Conservation (phyloP, 1,140 invertebrate genomes). For the Hypothenemus hampei region DNA sequence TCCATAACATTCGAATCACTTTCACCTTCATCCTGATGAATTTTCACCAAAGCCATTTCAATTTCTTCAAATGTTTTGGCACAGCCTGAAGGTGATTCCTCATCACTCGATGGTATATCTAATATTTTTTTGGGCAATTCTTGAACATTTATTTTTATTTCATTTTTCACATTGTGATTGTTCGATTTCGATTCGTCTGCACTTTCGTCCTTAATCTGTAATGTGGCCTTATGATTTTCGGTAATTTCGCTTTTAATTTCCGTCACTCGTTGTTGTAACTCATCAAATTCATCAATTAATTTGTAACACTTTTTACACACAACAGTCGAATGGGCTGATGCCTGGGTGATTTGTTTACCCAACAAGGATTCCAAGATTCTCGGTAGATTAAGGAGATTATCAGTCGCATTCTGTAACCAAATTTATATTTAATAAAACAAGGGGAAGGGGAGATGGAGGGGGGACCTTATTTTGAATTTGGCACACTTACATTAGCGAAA, state of each 20-base stretch:
- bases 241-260: slow-evolving; percentile 39
- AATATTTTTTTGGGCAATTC: slow-evolving; percentile 38
- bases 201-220: too few species aligned
- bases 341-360: slow-evolving; percentile 47
- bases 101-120: slow-evolving; percentile 43
- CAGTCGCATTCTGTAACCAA: neutral
- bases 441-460: neutral
- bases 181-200: slow-evolving; percentile 29
- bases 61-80: slow-evolving; percentile 34
- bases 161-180: neutral
- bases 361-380: slow-evolving; percentile 50
- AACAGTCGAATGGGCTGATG: slow-evolving; percentile 50
- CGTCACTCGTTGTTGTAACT: slow-evolving; percentile 47
- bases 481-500: slow-evolving; percentile 46
- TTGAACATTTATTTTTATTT: slow-evolving; percentile 1
- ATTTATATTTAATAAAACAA: neutral
- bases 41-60: slow-evolving; percentile 40
- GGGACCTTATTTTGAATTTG: too few species aligned
- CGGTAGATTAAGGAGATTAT: slow-evolving; percentile 38
- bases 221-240: slow-evolving; percentile 35
- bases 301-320: slow-evolving; percentile 63
- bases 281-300: slow-evolving; percentile 57
- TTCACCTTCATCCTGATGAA: slow-evolving; percentile 31
- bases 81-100: slow-evolving; percentile 30
- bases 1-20: neutral